Conservation (phyloP, 2,888 invertebrate species). For the Linnaemya tessellans region DNA sequence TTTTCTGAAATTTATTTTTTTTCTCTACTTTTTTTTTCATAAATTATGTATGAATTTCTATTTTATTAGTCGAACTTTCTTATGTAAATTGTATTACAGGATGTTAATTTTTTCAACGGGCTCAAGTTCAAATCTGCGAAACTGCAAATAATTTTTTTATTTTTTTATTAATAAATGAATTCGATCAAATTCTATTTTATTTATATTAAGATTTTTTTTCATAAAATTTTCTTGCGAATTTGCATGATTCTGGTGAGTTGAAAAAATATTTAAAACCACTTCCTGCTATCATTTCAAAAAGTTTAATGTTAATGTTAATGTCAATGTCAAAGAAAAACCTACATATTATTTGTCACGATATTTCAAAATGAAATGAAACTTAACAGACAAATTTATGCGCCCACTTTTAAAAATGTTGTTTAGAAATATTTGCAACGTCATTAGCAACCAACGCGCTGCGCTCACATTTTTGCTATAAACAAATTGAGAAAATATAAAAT, state of each 20-base stretch:
- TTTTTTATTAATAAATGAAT: too few species aligned
- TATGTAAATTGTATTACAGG: too few species aligned
- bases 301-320: conserved; percentile 5
- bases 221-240: not conserved
- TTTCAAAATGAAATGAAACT: conserved; percentile 26
- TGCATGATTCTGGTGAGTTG: not conserved
- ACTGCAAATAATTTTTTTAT: too few species aligned
- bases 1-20: too few species aligned
- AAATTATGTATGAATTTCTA: too few species aligned
- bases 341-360: not conserved
- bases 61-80: too few species aligned
- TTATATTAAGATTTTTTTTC: too few species aligned
- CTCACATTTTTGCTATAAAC: conserved; percentile 1
- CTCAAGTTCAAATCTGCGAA: too few species aligned
- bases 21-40: too few species aligned
- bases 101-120: too few species aligned
- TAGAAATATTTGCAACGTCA: conserved; percentile 21
- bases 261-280: not conserved
- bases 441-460: not conserved
- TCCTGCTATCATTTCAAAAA: not conserved
- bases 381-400: conserved; percentile 10
- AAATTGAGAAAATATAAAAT: not conserved
- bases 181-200: too few species aligned
- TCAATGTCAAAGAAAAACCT: conserved; percentile 8
- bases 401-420: conserved; percentile 14